These are phyloP conservation scores for Aphidius colemani DNA, from an alignment of 2,888 invertebrate genomes.

Conservation along the genomic window DNA sequence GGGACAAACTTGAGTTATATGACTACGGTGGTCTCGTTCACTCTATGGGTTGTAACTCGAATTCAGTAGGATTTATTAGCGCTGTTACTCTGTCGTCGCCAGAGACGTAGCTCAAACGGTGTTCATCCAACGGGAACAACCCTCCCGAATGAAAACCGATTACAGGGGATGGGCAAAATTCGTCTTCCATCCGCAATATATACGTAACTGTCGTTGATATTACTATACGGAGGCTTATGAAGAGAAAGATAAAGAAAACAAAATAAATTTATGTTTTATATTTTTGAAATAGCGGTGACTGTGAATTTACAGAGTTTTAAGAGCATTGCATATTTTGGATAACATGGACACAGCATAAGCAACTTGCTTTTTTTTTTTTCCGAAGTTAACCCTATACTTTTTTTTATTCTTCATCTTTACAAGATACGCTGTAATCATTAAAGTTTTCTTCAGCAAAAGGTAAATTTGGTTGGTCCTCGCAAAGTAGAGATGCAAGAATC, in stretches of 20 bases:
- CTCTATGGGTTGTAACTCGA: constrained; percentile 48
- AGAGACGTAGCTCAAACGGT: constrained; percentile 43
- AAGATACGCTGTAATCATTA: constrained; percentile 39
- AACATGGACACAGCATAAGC: too few relatives aligned
- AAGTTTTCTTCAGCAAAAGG: constrained; percentile 34
- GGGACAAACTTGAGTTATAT: constrained; percentile 43
- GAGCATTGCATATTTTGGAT: too few relatives aligned
- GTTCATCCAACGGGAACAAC: constrained; percentile 44
- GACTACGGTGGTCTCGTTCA: constrained; percentile 42
- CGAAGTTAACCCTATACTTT: neutral
- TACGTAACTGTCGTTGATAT: too few relatives aligned
- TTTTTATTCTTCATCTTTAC: constrained; percentile 34
- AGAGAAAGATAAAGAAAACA: neutral
- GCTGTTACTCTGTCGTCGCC: constrained; percentile 48
- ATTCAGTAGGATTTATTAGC: constrained; percentile 51
- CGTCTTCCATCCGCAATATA: neutral
- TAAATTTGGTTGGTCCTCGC: constrained; percentile 29
- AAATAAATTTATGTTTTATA: neutral
- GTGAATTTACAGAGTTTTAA: too few relatives aligned
- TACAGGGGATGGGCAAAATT: constrained; percentile 19
- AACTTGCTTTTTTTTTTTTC: too few relatives aligned
- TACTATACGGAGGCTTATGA: neutral
- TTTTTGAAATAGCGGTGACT: too few relatives aligned
- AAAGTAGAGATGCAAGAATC: constrained; percentile 32
- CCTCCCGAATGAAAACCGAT: constrained; percentile 37